phyloP scores from a whole-genome alignment of 2,113 vertebrate genomes.

The Hymenochirus boettgeri region DNA sequence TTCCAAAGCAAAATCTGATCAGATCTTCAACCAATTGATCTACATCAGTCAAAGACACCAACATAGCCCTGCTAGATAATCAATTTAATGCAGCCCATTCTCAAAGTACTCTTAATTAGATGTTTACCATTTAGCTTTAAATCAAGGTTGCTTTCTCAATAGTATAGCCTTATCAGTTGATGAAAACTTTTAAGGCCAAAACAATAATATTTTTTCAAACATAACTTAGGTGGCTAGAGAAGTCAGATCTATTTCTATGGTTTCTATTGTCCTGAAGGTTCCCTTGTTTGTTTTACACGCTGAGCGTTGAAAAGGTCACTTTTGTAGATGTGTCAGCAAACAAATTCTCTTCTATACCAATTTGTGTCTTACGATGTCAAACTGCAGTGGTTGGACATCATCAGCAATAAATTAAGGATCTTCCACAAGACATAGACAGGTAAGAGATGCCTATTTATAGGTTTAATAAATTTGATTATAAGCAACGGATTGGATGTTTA shows the following conservation, averaged over 20 bases:
- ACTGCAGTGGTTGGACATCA: conserved; percentile 86
- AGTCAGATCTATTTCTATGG: not conserved
- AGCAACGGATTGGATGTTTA: no score
- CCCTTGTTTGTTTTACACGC: conserved; percentile 62
- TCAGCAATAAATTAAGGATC: conserved; percentile 81
- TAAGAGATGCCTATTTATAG: no score
- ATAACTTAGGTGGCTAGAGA: not conserved
- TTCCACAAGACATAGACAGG: conserved; percentile 96
- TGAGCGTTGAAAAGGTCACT: conserved; percentile 83
- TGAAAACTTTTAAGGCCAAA: conserved; percentile 1
- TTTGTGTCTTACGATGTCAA: conserved; percentile 90
- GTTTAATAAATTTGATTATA: no score
- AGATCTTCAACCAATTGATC: no score
- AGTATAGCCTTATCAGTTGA: not conserved
- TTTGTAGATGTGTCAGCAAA: conserved; percentile 89
- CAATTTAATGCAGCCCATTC: no score
- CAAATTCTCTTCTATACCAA: conserved; percentile 77
- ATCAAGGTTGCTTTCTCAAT: not conserved
- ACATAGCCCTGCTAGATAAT: no score
- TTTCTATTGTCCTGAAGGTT: conserved; percentile 40
- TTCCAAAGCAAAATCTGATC: no score
- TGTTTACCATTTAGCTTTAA: no score
- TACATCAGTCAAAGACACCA: no score
- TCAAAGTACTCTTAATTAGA: no score
- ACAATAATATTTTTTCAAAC: not conserved